Evolutionary conservation across 2,113 vertebrate species (phyloP), one percentile per base, ranked within the genome.

Genomic region (Passer domesticus): DNA sequence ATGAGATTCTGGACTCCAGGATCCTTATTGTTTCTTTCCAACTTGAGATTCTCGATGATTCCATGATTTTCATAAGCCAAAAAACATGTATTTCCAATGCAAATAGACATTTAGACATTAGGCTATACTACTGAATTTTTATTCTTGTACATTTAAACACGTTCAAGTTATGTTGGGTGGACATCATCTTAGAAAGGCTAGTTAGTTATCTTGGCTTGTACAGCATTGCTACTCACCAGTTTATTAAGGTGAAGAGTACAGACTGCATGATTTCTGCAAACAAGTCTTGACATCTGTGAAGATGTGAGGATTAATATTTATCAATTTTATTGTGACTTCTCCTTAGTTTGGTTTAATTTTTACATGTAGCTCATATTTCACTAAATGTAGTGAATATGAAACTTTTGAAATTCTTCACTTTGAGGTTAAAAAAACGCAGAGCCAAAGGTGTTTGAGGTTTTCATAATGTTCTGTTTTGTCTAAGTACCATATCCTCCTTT

Each of bases 361-460:
- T 75, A 3, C 0, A 0, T 44, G 17, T 56, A 55, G 49, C 37
- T 78, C 1, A 0, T 87, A 43, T 72, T 78, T 84, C 14, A 50
- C 16, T 89, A 84, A 15, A 53, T 35, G 7, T 30, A 31, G 28
- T 27, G 15, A 87, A 52, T 41, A 31, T 60, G 31, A 49, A 81
- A 58, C 27, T 62, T 74, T 10, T 30, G 3, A 33, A 23, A 7
- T 75, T 81, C 24, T 53, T 81, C 25, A 39, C n/a, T 79, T 76
- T n/a, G 55, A 52, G 12, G 8, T 41, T 79, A 49, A 67, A 60
- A 58, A 46, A 3, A 18, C 5, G 2, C 8, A 7, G 49, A 87
- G 7, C 10, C 23, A 16, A 43, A 43, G 8, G 14, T 80, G 28
- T n/a, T 80, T 21, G 43, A 78, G 35, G 17, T 75, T 52, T 10